Percentiles rank a stretch among this genome's conserved stretches.
phyloP scores from a whole-genome alignment of 1,140 invertebrate genomes.

The Euwallacea fornicatus region DNA sequence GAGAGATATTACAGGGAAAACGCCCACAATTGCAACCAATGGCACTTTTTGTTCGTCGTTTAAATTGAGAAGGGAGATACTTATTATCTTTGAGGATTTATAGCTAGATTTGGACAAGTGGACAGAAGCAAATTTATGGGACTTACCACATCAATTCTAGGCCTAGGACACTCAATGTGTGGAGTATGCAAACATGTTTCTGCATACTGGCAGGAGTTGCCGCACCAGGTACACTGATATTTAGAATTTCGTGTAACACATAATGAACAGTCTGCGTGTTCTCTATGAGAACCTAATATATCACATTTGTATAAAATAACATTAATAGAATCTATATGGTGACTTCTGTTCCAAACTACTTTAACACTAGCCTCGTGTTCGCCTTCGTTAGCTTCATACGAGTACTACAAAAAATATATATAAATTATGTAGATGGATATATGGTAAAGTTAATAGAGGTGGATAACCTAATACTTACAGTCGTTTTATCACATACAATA shows the following conservation, averaged over 20 bases:
- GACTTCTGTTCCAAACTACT: constrained; percentile 90
- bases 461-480: constrained; percentile 54
- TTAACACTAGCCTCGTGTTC: constrained; percentile 87
- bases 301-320: constrained; percentile 94
- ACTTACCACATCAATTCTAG: constrained; percentile 85
- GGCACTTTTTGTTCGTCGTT: too few relatives aligned
- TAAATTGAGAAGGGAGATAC: too few relatives aligned
- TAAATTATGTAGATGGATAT: background rate
- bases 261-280: constrained; percentile 91
- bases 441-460: too few relatives aligned
- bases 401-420: constrained; percentile 63
- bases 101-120: too few relatives aligned
- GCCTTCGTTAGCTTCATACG: constrained; percentile 82
- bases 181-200: constrained; percentile 75
- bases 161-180: constrained; percentile 84
- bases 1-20: too few relatives aligned
- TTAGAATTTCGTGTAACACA: constrained; percentile 86
- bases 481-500: constrained; percentile 89
- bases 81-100: too few relatives aligned
- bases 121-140: too few relatives aligned
- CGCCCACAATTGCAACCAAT: too few relatives aligned
- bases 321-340: constrained; percentile 86
- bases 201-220: constrained; percentile 80
- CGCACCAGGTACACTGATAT: constrained; percentile 93
- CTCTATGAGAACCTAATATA: constrained; percentile 86